Evolutionary conservation across 2,797 vertebrate species (phyloP).

Genomic region (Astyanax mexicanus): DNA sequence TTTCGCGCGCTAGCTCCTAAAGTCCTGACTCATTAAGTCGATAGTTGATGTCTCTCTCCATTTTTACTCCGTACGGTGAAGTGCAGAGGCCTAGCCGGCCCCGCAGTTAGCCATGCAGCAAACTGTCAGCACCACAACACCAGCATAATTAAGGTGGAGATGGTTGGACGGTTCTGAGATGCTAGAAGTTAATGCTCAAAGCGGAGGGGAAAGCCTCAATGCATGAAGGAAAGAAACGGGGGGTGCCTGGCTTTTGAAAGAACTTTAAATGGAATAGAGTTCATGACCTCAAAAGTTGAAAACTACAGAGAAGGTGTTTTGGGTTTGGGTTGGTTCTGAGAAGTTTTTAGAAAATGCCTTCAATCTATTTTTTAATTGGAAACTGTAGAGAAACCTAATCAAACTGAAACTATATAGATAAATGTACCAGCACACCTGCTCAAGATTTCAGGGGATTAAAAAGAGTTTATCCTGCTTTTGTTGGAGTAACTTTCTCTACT

Average conservation of each 20-base stretch:
- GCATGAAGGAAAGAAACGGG: slow-evolving; percentile 2
- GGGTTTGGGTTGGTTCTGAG: no score
- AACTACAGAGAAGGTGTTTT: no score
- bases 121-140: slow-evolving; percentile 48
- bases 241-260: neutral
- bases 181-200: slow-evolving; percentile 34
- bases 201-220: slow-evolving; percentile 18
- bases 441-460: no score
- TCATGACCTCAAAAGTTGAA: slow-evolving; percentile 3
- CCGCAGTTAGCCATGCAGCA: slow-evolving; percentile 39
- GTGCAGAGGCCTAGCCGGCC: slow-evolving; percentile 40
- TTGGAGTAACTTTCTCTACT: no score
- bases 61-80: slow-evolving; percentile 32
- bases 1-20: slow-evolving; percentile 50
- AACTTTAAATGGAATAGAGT: neutral
- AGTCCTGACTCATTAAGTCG: slow-evolving; percentile 51
- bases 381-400: no score
- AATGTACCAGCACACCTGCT: no score
- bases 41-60: slow-evolving; percentile 38
- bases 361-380: no score
- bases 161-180: slow-evolving; percentile 35
- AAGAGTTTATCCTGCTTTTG: no score
- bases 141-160: slow-evolving; percentile 49
- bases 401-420: no score
- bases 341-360: no score